Percentiles rank a stretch among this genome's conserved stretches.
Evolutionary conservation across 2,888 invertebrate species (phyloP).

Genomic region (Odiellus spinosus): DNA sequence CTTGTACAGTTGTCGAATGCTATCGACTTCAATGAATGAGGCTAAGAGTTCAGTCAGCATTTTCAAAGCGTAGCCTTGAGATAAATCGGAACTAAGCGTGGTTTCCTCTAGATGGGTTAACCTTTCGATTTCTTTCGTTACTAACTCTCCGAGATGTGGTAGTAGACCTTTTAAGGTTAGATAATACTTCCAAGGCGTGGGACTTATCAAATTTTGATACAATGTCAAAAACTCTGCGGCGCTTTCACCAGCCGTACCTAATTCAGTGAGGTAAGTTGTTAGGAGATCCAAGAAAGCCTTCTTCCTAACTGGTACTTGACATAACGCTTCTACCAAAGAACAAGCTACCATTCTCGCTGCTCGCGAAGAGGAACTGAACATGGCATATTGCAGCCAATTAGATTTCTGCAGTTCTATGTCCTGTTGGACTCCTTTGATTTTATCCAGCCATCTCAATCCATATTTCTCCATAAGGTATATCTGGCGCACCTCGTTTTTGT

Average conservation of each 20-base stretch:
- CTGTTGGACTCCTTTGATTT: constrained; percentile 17
- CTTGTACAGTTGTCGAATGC: constrained; percentile 78
- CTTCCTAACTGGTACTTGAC: constrained; percentile 17
- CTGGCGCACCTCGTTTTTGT: constrained; percentile 29
- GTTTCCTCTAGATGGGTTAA: constrained; percentile 78
- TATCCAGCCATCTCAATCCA: constrained; percentile 47
- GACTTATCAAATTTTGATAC: constrained; percentile 67
- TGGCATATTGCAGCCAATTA: constrained; percentile 76
- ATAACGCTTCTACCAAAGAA: constrained; percentile 7
- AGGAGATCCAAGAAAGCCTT: constrained; percentile 59
- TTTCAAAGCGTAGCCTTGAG: constrained; percentile 82
- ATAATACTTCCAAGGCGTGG: constrained; percentile 85
- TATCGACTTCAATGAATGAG: constrained; percentile 69
- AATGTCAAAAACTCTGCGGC: constrained; percentile 77
- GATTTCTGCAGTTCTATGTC: constrained; percentile 35
- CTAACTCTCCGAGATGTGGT: constrained; percentile 61
- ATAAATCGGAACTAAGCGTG: constrained; percentile 79
- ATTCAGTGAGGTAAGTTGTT: constrained; percentile 70
- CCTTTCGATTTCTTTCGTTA: constrained; percentile 74
- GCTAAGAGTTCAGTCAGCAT: constrained; percentile 74
- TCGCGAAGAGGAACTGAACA: constrained; percentile 80
- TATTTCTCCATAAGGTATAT: constrained; percentile 59
- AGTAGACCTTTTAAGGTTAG: constrained; percentile 73
- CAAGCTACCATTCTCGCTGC: constrained; percentile 77
- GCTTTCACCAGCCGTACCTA: constrained; percentile 74